Percentiles rank a stretch among this genome's conserved stretches.
Evolutionary conservation across 2,888 invertebrate genomes (phyloP).

Genomic region (Chrysodeixis includens): DNA sequence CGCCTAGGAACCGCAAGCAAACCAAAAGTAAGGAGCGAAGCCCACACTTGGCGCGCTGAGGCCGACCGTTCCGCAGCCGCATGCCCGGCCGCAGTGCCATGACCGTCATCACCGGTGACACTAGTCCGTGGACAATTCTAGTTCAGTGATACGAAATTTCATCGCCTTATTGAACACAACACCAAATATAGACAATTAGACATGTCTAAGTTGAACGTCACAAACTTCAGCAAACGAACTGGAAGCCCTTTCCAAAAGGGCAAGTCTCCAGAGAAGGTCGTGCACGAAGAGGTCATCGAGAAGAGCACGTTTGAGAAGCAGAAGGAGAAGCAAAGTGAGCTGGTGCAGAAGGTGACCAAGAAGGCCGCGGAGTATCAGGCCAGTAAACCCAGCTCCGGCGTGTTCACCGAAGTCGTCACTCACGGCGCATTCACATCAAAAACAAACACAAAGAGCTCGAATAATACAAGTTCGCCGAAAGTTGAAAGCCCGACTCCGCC

Average conservation of each 20-base stretch:
- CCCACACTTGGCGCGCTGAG: constrained; percentile 83
- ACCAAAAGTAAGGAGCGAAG: constrained; percentile 87
- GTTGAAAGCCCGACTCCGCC: constrained; percentile 65
- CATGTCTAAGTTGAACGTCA: constrained; percentile 82
- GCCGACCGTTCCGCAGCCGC: constrained; percentile 75
- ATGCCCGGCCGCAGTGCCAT: constrained; percentile 75
- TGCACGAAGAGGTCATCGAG: constrained; percentile 77
- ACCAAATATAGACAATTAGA: constrained; percentile 50
- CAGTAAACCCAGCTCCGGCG: constrained; percentile 80
- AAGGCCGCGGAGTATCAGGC: constrained; percentile 83
- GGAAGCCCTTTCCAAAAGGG: constrained; percentile 69
- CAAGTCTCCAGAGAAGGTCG: constrained; percentile 57
- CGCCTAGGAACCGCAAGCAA: constrained; percentile 83
- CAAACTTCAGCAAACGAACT: constrained; percentile 76
- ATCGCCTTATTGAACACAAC: constrained; percentile 64
- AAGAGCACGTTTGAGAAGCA: constrained; percentile 78
- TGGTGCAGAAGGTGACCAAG: constrained; percentile 80
- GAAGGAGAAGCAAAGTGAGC: constrained; percentile 80
- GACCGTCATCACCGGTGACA: constrained; percentile 76
- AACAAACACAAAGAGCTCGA: constrained; percentile 55
- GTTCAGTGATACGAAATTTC: constrained; percentile 72
- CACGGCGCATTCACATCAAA: constrained; percentile 84
- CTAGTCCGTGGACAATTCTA: constrained; percentile 69
- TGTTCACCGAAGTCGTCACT: constrained; percentile 84
- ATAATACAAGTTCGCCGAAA: constrained; percentile 54